Base-by-base conservation (phyloP, 2,797 vertebrate genomes). In the Cossypha heuglini region DNA sequence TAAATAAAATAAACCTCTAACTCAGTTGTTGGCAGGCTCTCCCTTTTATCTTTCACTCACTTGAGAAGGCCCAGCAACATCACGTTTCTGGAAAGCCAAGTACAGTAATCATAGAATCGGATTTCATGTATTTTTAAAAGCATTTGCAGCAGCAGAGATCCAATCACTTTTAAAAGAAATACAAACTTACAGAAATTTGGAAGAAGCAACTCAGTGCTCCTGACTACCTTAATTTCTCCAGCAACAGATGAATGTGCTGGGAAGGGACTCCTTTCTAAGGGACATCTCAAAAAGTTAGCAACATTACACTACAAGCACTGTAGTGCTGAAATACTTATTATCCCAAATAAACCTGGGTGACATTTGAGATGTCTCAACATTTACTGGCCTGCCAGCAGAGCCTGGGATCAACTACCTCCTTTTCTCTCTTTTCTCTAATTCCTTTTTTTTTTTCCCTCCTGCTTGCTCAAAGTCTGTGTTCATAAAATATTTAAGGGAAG, bases 91-190 rank as follows among this genome's bases (percentile, higher is more conserved):
- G 93, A 94, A 78, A 96, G 94, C 74, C 93, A 92, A 96, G 79
- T 16, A 66, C 76, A 86, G 93, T 95, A 97, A 97, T 95, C 95
- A 97, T 6, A 96, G 94, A 94, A 94, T 91, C 4, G 40, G 92
- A 87, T 89, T 94, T 96, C 94, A 97, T 97, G 88, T 86, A 97
- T 97, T 97, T 97, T 97, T 97, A 95, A 97, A 97, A 93, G 71
- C 90, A 82, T 75, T 94, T 93, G 88, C 95, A 95, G 94, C 81
- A 94, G 88, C 83, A 80, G 64, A 90, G 86, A 89, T 63, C 82
- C 91, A 90, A 80, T 96, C 91, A 73, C 77, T 86, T 97, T 62
- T 25, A 91, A 59, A 94, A 93, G 85, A 96, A 95, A 86, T 48
- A 88, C 17, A 93, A 95, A 86, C 89, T 93, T 8, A 51, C 6